A percentile compares a stretch with the other conserved stretches of the same genome.
Evolutionary conservation across 2,113 vertebrate species (phyloP).

Genomic region (Diglossa brunneiventris): DNA sequence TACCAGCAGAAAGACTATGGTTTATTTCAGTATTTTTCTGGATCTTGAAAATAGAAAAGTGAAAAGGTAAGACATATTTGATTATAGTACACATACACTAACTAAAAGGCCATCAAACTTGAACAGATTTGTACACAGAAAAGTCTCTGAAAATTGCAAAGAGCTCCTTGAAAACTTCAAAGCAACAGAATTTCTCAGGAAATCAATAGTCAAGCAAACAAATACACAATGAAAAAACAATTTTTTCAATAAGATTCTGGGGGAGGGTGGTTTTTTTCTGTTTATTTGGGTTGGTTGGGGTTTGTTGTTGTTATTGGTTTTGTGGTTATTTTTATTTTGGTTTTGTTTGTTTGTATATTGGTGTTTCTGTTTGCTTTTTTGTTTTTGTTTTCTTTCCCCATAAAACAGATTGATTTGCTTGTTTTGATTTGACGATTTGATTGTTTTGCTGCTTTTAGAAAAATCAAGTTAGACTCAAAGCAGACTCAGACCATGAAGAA

Average conservation of each 20-base stretch:
- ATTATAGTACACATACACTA: not conserved
- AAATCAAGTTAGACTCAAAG: not conserved
- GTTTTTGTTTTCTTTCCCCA: not conserved
- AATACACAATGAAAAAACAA: not conserved
- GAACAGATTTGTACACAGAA: not conserved
- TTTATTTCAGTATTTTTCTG: not conserved
- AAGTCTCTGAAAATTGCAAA: not conserved
- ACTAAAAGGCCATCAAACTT: not conserved
- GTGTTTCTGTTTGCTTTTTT: not conserved
- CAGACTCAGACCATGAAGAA: not conserved
- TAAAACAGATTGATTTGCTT: not conserved
- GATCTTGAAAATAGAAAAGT: not conserved
- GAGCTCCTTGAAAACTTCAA: not conserved
- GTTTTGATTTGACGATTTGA: not conserved
- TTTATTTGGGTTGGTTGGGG: not conserved
- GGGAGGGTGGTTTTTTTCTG: not conserved
- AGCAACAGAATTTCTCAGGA: not conserved
- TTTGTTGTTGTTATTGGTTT: not conserved
- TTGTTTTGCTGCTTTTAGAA: not conserved
- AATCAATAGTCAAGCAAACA: not conserved
- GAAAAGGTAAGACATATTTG: not conserved
- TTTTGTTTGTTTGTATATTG: not conserved
- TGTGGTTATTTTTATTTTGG: not conserved
- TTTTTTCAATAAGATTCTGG: not conserved
- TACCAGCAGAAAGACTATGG: not conserved